A percentile compares a stretch with the other conserved stretches of the same genome.
Evolutionary conservation across 2,888 invertebrate species (phyloP).

Genomic region (Agrochola litura): DNA sequence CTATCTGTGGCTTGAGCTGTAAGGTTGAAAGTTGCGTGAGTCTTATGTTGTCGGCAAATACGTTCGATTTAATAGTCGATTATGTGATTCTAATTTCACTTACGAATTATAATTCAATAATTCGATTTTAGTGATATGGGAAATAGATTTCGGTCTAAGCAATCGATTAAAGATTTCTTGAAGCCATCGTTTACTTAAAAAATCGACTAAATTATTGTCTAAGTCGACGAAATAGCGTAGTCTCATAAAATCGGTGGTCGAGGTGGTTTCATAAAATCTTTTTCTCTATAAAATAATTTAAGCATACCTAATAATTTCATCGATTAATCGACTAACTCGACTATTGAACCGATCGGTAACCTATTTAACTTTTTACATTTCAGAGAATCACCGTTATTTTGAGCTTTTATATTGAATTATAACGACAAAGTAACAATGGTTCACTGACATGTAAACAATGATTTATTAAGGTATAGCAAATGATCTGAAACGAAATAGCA

Average conservation of each 20-base stretch:
- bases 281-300: constrained; percentile 31
- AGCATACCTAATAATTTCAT: constrained; percentile 43
- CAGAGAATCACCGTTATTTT: constrained; percentile 34
- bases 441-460: constrained; percentile 51
- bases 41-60: constrained; percentile 39
- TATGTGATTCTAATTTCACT: constrained; percentile 48
- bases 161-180: constrained; percentile 41
- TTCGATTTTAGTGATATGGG: constrained; percentile 55
- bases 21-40: constrained; percentile 40
- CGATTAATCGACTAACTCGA: constrained; percentile 34
- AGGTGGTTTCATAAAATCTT: constrained; percentile 44
- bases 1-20: constrained; percentile 45
- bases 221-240: constrained; percentile 11
- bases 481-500: constrained; percentile 63
- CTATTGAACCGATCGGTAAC: constrained; percentile 53
- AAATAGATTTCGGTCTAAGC: constrained; percentile 9
- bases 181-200: constrained; percentile 13
- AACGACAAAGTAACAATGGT: constrained; percentile 29
- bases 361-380: constrained; percentile 46
- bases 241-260: too few species aligned
- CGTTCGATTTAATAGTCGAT: constrained; percentile 56
- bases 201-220: constrained; percentile 29
- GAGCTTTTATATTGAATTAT: constrained; percentile 40
- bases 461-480: constrained; percentile 52
- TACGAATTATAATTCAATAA: constrained; percentile 61